These are phyloP conservation scores for Hartigia nigra DNA, from an alignment of 2,888 invertebrate genomes.

Conservation along the genomic window DNA sequence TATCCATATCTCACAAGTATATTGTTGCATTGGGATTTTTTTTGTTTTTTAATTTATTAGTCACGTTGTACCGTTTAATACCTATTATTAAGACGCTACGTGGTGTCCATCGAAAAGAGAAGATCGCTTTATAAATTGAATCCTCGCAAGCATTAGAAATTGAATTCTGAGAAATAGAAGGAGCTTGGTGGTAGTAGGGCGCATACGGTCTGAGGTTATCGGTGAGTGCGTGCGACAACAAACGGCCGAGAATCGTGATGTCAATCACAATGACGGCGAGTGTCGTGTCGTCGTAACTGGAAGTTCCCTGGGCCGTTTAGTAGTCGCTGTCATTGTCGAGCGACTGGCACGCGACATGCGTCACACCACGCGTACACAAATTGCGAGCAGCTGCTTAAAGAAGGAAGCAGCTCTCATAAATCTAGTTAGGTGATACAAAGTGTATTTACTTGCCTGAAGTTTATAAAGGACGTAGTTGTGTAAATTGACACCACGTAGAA, in stretches of 20 bases:
- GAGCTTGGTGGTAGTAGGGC: background rate
- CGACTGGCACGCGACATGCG: conserved; percentile 21
- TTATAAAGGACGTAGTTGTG: too few relatives aligned
- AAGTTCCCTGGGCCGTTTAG: conserved; percentile 2
- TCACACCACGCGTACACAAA: conserved; percentile 3
- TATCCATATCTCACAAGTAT: too few relatives aligned
- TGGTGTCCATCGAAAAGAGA: conserved; percentile 9
- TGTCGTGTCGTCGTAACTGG: conserved; percentile 31
- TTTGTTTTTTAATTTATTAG: too few relatives aligned
- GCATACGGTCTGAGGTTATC: background rate
- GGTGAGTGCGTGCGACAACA: conserved; percentile 16
- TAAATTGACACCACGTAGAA: too few relatives aligned
- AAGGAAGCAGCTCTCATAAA: too few relatives aligned
- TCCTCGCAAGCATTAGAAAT: background rate
- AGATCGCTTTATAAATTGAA: conserved; percentile 1
- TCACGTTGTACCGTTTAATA: conserved; percentile 15
- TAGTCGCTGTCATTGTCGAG: conserved; percentile 4
- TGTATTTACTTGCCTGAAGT: too few relatives aligned
- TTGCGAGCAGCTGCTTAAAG: too few relatives aligned
- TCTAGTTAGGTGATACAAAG: too few relatives aligned
- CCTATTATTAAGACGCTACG: conserved; percentile 17
- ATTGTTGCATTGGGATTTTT: too few relatives aligned
- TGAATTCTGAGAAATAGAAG: background rate
- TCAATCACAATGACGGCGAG: conserved; percentile 50
- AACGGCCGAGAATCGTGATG: conserved; percentile 42